Conservation (phyloP, 2,113 vertebrate genomes). For the Brachypodius melanocephalos region DNA sequence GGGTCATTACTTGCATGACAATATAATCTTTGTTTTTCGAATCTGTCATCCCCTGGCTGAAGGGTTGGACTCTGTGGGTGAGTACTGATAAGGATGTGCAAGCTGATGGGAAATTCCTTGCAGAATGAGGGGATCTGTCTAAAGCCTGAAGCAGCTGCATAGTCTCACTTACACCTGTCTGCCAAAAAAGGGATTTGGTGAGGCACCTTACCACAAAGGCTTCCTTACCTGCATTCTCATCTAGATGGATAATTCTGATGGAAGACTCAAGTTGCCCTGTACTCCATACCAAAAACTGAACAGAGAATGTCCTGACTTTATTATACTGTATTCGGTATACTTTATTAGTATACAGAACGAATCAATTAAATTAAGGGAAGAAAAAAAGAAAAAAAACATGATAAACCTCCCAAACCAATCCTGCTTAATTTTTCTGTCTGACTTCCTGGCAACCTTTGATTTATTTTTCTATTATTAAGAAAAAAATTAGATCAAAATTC, state of each 20-base stretch:
- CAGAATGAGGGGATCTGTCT: neutral
- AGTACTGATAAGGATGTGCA: neutral
- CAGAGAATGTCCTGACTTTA: neutral
- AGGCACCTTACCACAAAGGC: neutral
- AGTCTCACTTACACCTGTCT: neutral
- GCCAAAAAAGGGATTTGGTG: neutral
- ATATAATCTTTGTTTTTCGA: slow-evolving; percentile 14
- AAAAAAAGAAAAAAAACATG: neutral
- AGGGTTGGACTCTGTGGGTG: neutral
- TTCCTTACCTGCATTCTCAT: neutral
- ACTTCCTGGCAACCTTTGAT: neutral
- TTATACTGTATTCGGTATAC: neutral
- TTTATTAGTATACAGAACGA: neutral
- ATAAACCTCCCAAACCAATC: neutral
- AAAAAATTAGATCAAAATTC: neutral
- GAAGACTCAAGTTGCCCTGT: neutral
- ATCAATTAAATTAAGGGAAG: neutral
- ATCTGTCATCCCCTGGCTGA: neutral
- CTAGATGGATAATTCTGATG: neutral
- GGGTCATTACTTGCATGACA: neutral
- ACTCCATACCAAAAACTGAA: neutral
- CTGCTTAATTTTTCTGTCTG: neutral
- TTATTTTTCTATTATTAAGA: neutral
- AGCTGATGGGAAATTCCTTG: slow-evolving; percentile 8
- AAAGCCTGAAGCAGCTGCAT: neutral